A percentile compares a stretch with the other conserved stretches of the same genome.
phyloP scores from a whole-genome alignment of 2,888 invertebrate genomes.

The Cephus nigrinus region DNA sequence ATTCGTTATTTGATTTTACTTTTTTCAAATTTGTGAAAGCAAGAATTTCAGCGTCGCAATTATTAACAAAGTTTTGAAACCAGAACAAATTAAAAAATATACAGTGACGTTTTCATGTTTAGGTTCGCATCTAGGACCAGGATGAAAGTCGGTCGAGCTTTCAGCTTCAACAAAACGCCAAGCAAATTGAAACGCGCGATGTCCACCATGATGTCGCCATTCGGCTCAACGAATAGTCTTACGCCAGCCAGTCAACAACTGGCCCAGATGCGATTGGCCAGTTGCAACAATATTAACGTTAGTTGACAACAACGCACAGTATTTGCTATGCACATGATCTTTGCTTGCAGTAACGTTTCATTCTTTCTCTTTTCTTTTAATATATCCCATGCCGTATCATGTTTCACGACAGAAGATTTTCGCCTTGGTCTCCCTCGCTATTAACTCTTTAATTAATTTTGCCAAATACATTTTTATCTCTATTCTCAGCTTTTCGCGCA shows the following conservation, averaged over 20 bases:
- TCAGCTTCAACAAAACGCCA: constrained; percentile 96
- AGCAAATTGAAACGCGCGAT: constrained; percentile 93
- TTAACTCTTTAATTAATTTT: constrained; percentile 22
- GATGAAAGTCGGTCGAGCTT: constrained; percentile 91
- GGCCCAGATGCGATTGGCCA: constrained; percentile 87
- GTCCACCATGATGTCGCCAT: constrained; percentile 94
- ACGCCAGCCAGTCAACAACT: constrained; percentile 83
- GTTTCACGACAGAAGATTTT: constrained; percentile 38
- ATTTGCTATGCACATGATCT: constrained; percentile 13
- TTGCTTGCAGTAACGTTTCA: constrained; percentile 10
- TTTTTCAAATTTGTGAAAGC: not conserved
- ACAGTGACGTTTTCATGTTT: constrained; percentile 23
- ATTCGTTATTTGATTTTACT: not conserved
- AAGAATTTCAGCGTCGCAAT: not conserved
- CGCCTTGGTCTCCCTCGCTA: constrained; percentile 15
- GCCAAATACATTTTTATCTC: constrained; percentile 16
- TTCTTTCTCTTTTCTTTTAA: constrained; percentile 19
- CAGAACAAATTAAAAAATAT: not conserved
- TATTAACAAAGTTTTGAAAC: not conserved
- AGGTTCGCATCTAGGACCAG: constrained; percentile 83
- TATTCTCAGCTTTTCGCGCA: constrained; percentile 19
- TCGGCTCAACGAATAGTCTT: constrained; percentile 85
- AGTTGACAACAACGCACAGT: constrained; percentile 62
- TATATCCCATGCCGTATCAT: constrained; percentile 26
- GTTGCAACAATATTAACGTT: constrained; percentile 88